Percentiles rank a stretch among this genome's conserved stretches.
Conservation (phyloP, 2,113 vertebrate species). For the Garra rufa region DNA sequence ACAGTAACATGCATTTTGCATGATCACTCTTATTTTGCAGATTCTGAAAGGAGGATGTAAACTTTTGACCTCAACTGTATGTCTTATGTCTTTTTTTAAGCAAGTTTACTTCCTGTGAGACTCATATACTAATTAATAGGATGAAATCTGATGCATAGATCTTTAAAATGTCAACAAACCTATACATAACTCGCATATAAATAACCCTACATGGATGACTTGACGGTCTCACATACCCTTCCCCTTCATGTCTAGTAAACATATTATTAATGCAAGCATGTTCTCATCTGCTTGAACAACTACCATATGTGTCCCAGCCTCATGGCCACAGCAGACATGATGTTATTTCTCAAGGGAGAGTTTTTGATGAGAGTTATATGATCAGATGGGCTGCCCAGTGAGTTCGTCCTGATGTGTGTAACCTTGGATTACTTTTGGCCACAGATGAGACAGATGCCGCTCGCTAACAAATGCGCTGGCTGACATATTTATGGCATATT, state of each 20-base stretch:
- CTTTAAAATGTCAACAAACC: neutral
- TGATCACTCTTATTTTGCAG: too few species aligned
- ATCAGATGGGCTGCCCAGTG: constrained; percentile 58
- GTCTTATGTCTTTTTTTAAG: too few species aligned
- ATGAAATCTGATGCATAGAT: neutral
- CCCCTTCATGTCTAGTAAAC: neutral
- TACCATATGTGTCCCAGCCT: constrained; percentile 56
- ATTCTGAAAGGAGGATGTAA: too few species aligned
- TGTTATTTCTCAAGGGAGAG: constrained; percentile 63
- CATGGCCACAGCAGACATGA: constrained; percentile 46
- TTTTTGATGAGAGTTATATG: constrained; percentile 55
- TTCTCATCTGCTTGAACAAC: constrained; percentile 56
- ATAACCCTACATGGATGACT: neutral
- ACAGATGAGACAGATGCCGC: constrained; percentile 56
- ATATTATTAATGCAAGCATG: constrained; percentile 52
- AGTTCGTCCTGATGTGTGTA: constrained; percentile 68
- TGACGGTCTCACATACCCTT: constrained; percentile 11
- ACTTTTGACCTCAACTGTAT: too few species aligned
- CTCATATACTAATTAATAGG: neutral
- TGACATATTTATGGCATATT: constrained; percentile 57
- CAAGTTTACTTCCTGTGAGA: neutral
- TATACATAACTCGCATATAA: neutral
- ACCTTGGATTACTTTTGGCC: constrained; percentile 65
- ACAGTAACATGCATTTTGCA: too few species aligned
- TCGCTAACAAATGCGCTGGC: constrained; percentile 59